These are phyloP conservation scores for Eriosoma lanigerum DNA, from an alignment of 1,140 invertebrate genomes.

Conservation along the genomic window DNA sequence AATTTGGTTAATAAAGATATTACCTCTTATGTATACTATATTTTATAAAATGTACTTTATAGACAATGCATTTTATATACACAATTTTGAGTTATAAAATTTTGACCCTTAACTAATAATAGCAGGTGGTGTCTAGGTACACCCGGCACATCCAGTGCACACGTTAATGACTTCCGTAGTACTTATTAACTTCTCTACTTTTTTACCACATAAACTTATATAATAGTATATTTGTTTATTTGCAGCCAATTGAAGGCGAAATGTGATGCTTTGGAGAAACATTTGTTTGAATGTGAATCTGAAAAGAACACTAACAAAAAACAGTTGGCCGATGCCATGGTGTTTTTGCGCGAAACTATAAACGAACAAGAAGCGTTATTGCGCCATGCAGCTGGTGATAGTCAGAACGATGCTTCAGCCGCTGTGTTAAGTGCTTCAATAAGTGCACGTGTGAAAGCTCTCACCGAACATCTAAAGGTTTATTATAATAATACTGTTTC, in stretches of 20 bases:
- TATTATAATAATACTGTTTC: no score
- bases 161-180: no score
- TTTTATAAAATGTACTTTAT: no score
- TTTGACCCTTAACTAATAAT: no score
- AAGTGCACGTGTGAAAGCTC: conserved; percentile 37
- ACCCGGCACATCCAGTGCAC: no score
- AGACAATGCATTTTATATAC: no score
- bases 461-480: conserved; percentile 43
- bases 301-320: conserved; percentile 62
- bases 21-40: no score
- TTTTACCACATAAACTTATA: no score
- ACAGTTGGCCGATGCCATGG: conserved; percentile 63
- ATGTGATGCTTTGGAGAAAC: conserved; percentile 60
- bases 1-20: no score
- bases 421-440: conserved; percentile 17
- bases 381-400: not conserved
- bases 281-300: conserved; percentile 60
- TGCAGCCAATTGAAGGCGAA: conserved; percentile 61
- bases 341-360: conserved; percentile 63
- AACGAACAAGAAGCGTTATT: conserved; percentile 60
- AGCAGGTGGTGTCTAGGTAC: no score
- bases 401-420: conserved; percentile 1
- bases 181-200: no score
- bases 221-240: not conserved
- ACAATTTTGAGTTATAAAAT: no score